These are phyloP conservation scores for Ormyrus labotus DNA, from an alignment of 2,888 invertebrate genomes.

Conservation along the genomic window DNA sequence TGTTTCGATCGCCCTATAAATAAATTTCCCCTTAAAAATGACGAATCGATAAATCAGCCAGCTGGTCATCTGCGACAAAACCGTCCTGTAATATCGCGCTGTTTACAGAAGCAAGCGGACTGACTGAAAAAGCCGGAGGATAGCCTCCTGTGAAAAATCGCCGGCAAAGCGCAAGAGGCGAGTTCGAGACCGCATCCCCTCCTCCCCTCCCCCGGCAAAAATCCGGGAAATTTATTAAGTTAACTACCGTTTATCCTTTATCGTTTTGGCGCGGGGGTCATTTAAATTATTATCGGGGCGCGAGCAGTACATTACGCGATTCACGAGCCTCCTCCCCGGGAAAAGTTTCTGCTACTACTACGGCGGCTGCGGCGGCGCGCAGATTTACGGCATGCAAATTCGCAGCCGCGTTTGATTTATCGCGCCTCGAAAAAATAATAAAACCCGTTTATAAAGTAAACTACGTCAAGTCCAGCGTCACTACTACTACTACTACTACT, in stretches of 20 bases:
- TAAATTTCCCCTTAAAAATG: constrained; percentile 17
- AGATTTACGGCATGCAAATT: constrained; percentile 49
- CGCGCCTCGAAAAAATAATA: constrained; percentile 59
- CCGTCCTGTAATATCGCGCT: constrained; percentile 17
- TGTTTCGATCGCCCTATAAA: constrained; percentile 7
- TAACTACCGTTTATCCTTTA: constrained; percentile 52
- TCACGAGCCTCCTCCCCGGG: constrained; percentile 27
- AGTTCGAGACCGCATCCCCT: background rate
- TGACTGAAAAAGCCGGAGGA: too few relatives aligned
- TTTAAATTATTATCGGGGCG: constrained; percentile 55
- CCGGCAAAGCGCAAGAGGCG: background rate
- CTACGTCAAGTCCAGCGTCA: constrained; percentile 54
- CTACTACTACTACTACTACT: constrained; percentile 46
- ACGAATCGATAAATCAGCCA: constrained; percentile 26
- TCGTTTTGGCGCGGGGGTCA: constrained; percentile 32
- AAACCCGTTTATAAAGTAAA: constrained; percentile 63
- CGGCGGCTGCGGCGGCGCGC: too few relatives aligned
- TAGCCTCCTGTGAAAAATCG: constrained; percentile 19
- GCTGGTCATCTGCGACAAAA: constrained; percentile 37
- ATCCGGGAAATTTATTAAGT: constrained; percentile 51
- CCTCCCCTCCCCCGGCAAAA: background rate
- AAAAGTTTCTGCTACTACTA: constrained; percentile 16
- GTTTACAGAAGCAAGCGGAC: background rate
- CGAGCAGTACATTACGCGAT: constrained; percentile 52
- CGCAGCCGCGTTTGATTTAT: constrained; percentile 58